phyloP scores from a whole-genome alignment of 2,113 vertebrate genomes.

The Siniperca chuatsi region DNA sequence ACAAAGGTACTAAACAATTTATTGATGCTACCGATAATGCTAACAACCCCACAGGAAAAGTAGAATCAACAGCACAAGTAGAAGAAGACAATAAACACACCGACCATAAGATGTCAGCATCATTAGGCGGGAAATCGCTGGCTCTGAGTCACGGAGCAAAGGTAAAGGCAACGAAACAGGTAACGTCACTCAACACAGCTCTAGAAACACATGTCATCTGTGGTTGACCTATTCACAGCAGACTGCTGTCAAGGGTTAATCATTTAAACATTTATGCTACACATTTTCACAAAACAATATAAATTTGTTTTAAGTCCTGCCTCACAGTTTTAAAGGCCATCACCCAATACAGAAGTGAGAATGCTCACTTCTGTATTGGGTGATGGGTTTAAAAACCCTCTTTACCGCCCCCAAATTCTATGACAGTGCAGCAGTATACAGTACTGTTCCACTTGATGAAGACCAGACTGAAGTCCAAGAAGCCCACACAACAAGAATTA shows the following conservation, averaged over 20 bases:
- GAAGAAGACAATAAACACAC: background rate
- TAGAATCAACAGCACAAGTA: background rate
- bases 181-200: background rate
- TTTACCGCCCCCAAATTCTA: too few relatives aligned
- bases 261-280: too few relatives aligned
- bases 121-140: slow-evolving; percentile 1
- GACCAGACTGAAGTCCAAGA: too few relatives aligned
- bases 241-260: background rate
- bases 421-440: too few relatives aligned
- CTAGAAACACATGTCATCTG: background rate
- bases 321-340: too few relatives aligned
- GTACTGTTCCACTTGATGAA: too few relatives aligned
- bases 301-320: too few relatives aligned
- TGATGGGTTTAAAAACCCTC: too few relatives aligned
- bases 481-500: too few relatives aligned
- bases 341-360: too few relatives aligned
- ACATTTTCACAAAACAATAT: background rate
- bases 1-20: background rate
- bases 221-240: background rate
- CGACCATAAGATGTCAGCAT: slow-evolving; percentile 39
- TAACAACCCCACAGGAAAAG: background rate
- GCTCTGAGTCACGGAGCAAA: background rate
- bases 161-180: background rate
- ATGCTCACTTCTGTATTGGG: too few relatives aligned
- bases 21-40: background rate